phyloP scores from a whole-genome alignment of 2,888 invertebrate species.

The Plusia festucae region DNA sequence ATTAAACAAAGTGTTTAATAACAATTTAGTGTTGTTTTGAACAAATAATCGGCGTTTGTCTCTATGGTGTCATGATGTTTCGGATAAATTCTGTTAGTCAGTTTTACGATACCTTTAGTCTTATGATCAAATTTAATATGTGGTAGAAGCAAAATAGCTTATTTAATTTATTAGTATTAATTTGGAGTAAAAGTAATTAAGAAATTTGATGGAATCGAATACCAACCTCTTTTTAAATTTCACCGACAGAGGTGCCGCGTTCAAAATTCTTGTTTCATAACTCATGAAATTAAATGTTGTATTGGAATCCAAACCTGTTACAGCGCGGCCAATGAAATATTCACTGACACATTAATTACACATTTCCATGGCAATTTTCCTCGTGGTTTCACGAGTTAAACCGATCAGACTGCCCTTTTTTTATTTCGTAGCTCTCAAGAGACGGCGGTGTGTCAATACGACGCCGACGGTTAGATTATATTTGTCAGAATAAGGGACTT shows the following conservation, averaged over 20 bases:
- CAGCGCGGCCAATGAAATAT: constrained; percentile 13
- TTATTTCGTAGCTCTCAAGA: constrained; percentile 31
- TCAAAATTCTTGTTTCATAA: neutral
- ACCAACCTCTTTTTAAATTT: neutral
- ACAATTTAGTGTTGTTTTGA: constrained; percentile 58
- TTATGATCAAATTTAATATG: too few species aligned
- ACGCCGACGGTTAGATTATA: constrained; percentile 57
- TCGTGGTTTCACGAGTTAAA: constrained; percentile 30
- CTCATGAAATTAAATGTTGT: constrained; percentile 1
- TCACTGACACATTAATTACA: constrained; percentile 28
- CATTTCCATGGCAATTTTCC: constrained; percentile 26
- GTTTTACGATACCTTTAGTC: neutral
- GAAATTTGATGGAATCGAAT: neutral
- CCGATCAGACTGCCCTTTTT: constrained; percentile 37
- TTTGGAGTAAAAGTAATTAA: neutral
- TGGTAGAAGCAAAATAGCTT: neutral
- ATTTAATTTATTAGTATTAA: neutral
- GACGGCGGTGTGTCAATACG: constrained; percentile 47
- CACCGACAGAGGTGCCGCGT: neutral
- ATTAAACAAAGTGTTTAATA: constrained; percentile 67
- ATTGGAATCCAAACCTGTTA: constrained; percentile 4
- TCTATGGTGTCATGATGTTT: constrained; percentile 12
- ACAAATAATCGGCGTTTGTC: constrained; percentile 36
- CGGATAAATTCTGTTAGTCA: neutral
- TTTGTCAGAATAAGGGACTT: constrained; percentile 79